Conservation (phyloP, 2,797 vertebrate genomes). For the Sebastes hopkinsi region DNA sequence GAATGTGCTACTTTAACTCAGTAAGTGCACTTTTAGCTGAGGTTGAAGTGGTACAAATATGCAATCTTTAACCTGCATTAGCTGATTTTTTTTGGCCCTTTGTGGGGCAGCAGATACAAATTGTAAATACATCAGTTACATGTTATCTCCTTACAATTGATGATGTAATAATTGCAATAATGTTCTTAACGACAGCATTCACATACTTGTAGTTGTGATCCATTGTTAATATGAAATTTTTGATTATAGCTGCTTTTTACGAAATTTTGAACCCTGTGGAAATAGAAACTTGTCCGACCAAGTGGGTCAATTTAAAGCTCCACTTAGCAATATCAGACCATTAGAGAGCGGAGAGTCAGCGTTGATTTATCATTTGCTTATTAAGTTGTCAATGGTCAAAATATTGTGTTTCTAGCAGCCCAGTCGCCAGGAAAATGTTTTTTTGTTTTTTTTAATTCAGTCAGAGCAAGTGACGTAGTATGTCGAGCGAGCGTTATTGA, state of each 20-base stretch:
- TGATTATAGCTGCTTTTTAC: not conserved
- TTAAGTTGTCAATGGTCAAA: not conserved
- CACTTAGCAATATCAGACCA: not conserved
- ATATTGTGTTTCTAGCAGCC: not conserved
- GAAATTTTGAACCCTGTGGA: not conserved
- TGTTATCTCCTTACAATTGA: not conserved
- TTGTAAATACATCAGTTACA: not conserved
- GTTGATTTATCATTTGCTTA: not conserved
- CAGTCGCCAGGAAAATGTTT: no score
- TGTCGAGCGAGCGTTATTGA: no score
- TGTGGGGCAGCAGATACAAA: not conserved
- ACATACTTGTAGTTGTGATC: not conserved
- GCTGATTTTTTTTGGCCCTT: not conserved
- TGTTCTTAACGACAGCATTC: not conserved
- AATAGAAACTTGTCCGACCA: not conserved
- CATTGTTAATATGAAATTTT: not conserved
- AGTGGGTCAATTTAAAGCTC: not conserved
- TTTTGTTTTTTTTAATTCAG: no score
- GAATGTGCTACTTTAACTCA: not conserved
- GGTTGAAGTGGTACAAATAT: not conserved
- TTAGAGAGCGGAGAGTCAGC: not conserved
- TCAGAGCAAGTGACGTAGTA: no score
- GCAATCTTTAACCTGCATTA: not conserved
- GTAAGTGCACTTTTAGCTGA: not conserved
- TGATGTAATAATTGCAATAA: not conserved